Percentiles rank a stretch among this genome's conserved stretches.
These are phyloP conservation scores for Clanis bilineata DNA, from an alignment of 2,888 invertebrate species.

Conservation along the genomic window DNA sequence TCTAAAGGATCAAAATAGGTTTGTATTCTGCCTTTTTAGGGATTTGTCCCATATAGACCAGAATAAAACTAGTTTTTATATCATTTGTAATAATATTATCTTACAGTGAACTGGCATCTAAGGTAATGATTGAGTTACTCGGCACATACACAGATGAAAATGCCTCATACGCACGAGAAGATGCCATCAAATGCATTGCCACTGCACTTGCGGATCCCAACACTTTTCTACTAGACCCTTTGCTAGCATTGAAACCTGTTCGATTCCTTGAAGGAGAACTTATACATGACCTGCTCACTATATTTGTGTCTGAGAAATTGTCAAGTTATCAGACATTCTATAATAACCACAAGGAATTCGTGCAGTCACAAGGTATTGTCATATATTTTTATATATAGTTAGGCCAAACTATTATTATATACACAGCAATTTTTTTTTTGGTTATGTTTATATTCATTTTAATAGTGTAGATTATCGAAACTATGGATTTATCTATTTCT, in stretches of 20 bases:
- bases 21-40: too few relatives aligned
- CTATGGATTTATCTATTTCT: neutral
- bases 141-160: constrained; percentile 98
- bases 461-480: neutral
- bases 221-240: constrained; percentile 96
- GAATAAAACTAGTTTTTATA: too few relatives aligned
- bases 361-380: constrained; percentile 84
- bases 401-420: too few relatives aligned
- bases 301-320: constrained; percentile 97
- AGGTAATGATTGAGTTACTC: constrained; percentile 98
- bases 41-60: too few relatives aligned
- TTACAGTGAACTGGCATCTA: constrained; percentile 93
- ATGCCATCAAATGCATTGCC: constrained; percentile 97
- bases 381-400: too few relatives aligned
- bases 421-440: too few relatives aligned
- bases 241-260: constrained; percentile 96
- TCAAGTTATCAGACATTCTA: constrained; percentile 96
- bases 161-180: constrained; percentile 97
- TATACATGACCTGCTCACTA: constrained; percentile 95
- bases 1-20: constrained; percentile 93
- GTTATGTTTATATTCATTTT: constrained; percentile 1
- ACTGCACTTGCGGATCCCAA: constrained; percentile 97
- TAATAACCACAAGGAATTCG: constrained; percentile 95
- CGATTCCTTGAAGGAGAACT: constrained; percentile 96
- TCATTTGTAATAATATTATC: too few relatives aligned